phyloP scores from a whole-genome alignment of 2,797 vertebrate genomes.

The Sylvia borin region DNA sequence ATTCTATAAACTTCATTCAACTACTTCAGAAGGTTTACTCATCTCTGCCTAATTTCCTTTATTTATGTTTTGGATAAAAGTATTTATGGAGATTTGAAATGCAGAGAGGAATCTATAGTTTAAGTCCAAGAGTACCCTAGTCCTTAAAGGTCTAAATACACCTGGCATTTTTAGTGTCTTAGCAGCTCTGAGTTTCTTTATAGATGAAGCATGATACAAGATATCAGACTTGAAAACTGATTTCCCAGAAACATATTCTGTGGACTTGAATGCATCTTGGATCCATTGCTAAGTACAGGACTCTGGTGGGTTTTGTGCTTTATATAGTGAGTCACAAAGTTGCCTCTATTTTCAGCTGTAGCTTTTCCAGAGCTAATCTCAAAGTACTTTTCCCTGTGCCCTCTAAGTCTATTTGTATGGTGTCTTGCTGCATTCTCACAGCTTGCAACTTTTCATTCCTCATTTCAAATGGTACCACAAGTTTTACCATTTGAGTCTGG shows the following conservation, averaged over 20 bases:
- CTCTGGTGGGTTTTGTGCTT: neutral
- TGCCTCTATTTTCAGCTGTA: neutral
- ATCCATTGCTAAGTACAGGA: neutral
- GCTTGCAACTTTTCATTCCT: conserved; percentile 2
- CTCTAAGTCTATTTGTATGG: neutral
- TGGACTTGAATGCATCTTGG: neutral
- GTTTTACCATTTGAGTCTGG: neutral
- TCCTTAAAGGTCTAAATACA: neutral
- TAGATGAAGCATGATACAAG: neutral
- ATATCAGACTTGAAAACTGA: neutral
- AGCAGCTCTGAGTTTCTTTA: neutral
- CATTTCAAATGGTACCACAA: neutral
- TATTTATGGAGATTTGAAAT: neutral
- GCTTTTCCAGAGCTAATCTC: neutral
- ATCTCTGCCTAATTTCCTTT: neutral
- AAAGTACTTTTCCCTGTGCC: neutral
- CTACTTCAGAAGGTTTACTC: neutral
- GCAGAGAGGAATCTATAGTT: neutral
- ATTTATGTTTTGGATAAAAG: neutral
- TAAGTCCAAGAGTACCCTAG: neutral
- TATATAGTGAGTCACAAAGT: neutral
- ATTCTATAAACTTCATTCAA: neutral
- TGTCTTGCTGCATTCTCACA: neutral
- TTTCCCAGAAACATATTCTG: neutral
- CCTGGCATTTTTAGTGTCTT: neutral